Base-by-base conservation (phyloP, 2,797 vertebrate species). In the Platyrinchus mystaceus region DNA sequence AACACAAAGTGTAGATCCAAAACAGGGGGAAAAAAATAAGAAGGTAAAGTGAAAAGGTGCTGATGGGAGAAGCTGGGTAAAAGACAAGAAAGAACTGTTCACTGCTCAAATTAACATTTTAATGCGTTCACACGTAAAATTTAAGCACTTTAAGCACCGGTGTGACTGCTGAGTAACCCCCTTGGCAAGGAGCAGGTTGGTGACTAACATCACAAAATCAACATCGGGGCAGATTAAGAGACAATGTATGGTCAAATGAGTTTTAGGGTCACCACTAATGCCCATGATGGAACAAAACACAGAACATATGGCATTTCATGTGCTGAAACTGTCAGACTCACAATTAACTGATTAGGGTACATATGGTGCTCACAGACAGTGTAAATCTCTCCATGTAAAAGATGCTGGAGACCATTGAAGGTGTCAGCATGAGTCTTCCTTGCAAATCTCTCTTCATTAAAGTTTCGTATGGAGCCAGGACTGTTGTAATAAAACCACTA, bases 371-470 rank as follows among this genome's bases (percentile, higher is more conserved):
- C 79, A 37, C 94, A 94, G 96, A 84, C 87, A 86, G 80, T 46
- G 92, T 95, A 93, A 94, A 96, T 96, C 94, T 94, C 95, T 92
- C 92, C 76, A 14, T 20, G 68, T 93, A 95, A 89, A 93, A 97
- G 95, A 96, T 76, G 88, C 90, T 50, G 47, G 91, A 94, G 95
- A 87, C 32, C 58, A 95, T 0, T 55, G 94, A 71, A 93, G 62
- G 93, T 95, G 95, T 97, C 97, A 97, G 96, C 82, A 14, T 84
- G 93, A 93, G 73, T 14, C 92, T 80, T 84, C 93, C 91, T 50
- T 43, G 82, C 80, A 96, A 80, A 96, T 93, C 95, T 95, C 94
- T 97, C 95, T 95, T 97, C 93, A 87, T 97, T 96, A 96, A 89
- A 68, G 85, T 90, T 97, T 95, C 80, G 59, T 63, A 78, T 4